Evolutionary conservation across 1,140 invertebrate genomes (phyloP).

Genomic region (Cotesia typhae): DNA sequence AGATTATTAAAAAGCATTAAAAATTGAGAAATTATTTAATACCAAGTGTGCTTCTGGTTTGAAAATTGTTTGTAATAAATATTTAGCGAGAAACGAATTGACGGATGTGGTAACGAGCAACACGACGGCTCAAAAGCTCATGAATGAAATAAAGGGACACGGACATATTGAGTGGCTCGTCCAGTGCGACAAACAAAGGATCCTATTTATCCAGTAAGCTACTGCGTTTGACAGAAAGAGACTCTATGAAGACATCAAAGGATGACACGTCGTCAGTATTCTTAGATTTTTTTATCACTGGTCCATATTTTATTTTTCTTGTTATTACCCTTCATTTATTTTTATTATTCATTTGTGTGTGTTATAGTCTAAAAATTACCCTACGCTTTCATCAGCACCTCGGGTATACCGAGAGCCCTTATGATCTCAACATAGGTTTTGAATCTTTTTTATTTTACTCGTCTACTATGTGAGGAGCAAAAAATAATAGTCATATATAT

Average conservation of each 20-base stretch:
- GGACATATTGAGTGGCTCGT: slow-evolving; percentile 5
- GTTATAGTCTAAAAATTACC: background rate
- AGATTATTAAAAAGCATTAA: no score
- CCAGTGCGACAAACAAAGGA: background rate
- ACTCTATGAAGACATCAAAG: slow-evolving; percentile 17
- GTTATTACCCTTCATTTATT: slow-evolving; percentile 4
- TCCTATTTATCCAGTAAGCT: slow-evolving; percentile 4
- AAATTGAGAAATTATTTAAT: no score
- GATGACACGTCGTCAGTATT: background rate
- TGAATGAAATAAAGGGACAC: background rate
- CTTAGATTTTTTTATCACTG: background rate
- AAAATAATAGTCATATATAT: no score
- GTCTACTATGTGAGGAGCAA: slow-evolving; percentile 2
- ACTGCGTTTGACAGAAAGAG: background rate
- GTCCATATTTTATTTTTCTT: background rate
- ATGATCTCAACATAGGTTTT: background rate
- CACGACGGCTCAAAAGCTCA: slow-evolving; percentile 1
- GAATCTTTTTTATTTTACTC: background rate
- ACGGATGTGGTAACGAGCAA: background rate
- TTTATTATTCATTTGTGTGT: background rate
- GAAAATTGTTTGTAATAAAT: no score
- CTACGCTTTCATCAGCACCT: background rate
- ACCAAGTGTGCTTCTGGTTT: no score
- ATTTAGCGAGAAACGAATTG: no score
- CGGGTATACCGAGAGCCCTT: no score